A percentile compares a stretch with the other conserved stretches of the same genome.
phyloP scores from a whole-genome alignment of 2,113 vertebrate species.

The Holacanthus passer region DNA sequence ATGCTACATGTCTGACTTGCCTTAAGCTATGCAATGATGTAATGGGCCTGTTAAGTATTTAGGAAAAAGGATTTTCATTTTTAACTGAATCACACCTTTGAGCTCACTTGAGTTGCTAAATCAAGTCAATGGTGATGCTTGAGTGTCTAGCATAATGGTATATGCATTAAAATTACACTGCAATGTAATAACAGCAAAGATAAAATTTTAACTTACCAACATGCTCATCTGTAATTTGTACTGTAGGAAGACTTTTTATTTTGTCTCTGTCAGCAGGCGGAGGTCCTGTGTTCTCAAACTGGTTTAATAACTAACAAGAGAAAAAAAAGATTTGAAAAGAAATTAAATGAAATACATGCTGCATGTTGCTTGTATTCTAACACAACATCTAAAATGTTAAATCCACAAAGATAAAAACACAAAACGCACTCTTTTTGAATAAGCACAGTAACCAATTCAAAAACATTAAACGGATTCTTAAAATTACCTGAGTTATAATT shows the following conservation, averaged over 20 bases:
- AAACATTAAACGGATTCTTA: neutral
- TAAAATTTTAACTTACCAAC: conserved; percentile 90
- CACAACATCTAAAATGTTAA: neutral
- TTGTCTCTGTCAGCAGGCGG: conserved; percentile 97
- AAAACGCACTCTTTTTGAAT: neutral
- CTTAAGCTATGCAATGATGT: neutral
- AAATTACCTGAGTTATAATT: conserved; percentile 95
- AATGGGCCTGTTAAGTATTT: too few species aligned
- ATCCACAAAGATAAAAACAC: neutral
- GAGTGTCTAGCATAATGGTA: neutral
- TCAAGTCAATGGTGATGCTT: neutral
- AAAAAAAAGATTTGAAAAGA: neutral
- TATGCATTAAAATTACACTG: neutral
- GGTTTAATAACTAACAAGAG: conserved; percentile 92
- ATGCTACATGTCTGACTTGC: neutral
- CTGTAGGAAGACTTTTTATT: conserved; percentile 95
- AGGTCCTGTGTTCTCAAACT: conserved; percentile 98
- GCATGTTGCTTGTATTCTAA: neutral
- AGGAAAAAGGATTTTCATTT: too few species aligned
- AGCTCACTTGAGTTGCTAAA: neutral
- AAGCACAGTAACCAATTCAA: neutral
- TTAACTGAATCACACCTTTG: neutral
- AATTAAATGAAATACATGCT: neutral
- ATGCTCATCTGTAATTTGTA: conserved; percentile 92
- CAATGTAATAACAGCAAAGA: neutral